A percentile compares a stretch with the other conserved stretches of the same genome.
These are phyloP conservation scores for Cossypha caffra DNA, from an alignment of 2,797 vertebrate species.

Conservation along the genomic window DNA sequence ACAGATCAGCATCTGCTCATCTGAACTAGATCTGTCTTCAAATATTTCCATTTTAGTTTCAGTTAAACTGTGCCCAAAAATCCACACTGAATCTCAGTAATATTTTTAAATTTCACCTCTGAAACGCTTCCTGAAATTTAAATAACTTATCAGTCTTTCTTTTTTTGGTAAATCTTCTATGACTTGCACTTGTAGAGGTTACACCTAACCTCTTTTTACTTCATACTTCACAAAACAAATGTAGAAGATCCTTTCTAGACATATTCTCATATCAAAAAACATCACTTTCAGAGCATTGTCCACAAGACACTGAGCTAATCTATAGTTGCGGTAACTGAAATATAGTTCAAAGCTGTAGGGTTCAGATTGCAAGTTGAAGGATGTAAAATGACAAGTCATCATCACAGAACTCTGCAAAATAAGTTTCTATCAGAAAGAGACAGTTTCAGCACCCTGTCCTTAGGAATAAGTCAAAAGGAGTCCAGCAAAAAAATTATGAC, in stretches of 20 bases:
- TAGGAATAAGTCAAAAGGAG: not conserved
- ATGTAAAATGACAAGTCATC: not conserved
- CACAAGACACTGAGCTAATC: not conserved
- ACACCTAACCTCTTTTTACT: not conserved
- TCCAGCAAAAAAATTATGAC: not conserved
- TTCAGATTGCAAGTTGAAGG: not conserved
- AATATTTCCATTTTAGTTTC: not conserved
- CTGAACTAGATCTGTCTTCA: not conserved
- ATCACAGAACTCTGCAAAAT: not conserved
- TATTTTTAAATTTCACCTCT: not conserved
- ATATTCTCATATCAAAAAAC: not conserved
- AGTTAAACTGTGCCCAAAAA: not conserved
- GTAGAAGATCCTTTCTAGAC: not conserved
- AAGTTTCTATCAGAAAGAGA: not conserved
- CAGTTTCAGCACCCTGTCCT: not conserved
- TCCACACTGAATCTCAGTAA: not conserved
- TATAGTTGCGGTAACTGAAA: not conserved
- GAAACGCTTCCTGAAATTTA: not conserved
- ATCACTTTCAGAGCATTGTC: accelerated
- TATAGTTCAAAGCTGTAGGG: not conserved
- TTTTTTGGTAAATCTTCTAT: not conserved
- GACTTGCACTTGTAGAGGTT: not conserved
- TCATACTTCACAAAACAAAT: not conserved
- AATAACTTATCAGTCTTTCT: not conserved
- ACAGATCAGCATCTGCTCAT: not conserved